phyloP scores from a whole-genome alignment of 1,140 invertebrate species.

The Temnothorax nylanderi region DNA sequence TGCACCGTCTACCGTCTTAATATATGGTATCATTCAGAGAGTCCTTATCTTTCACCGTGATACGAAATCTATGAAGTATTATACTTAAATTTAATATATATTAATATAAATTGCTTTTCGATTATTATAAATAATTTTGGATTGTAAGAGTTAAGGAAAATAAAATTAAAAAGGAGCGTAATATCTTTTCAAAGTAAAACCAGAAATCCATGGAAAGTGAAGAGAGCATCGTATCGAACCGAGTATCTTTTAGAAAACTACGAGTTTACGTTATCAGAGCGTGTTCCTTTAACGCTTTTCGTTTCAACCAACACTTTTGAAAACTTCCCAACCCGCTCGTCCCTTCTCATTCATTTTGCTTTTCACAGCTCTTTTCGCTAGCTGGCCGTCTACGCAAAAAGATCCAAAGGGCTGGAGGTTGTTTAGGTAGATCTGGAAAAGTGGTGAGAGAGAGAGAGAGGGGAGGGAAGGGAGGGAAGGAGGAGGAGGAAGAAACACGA shows the following conservation, averaged over 20 bases:
- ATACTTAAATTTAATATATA: not conserved
- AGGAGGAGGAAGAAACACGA: not conserved
- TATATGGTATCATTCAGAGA: conserved; percentile 21
- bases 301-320: conserved; percentile 75
- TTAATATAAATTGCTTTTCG: not conserved
- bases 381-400: conserved; percentile 65
- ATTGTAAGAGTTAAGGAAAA: not conserved
- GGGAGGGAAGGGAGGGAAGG: not conserved
- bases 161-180: not conserved
- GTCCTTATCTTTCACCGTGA: not conserved
- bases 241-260: conserved; percentile 66
- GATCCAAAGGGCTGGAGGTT: conserved; percentile 68
- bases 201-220: conserved; percentile 41
- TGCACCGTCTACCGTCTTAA: conserved; percentile 42
- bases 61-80: not conserved
- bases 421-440: conserved; percentile 65
- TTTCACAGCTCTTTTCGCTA: conserved; percentile 70
- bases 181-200: conserved; percentile 10
- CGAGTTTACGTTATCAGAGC: conserved; percentile 68
- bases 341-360: conserved; percentile 50
- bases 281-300: conserved; percentile 72
- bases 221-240: conserved; percentile 60
- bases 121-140: not conserved
- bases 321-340: conserved; percentile 73
- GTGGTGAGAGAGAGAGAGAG: conserved; percentile 31